These are phyloP conservation scores for Gobio gobio DNA, from an alignment of 2,113 vertebrate species.

Conservation along the genomic window DNA sequence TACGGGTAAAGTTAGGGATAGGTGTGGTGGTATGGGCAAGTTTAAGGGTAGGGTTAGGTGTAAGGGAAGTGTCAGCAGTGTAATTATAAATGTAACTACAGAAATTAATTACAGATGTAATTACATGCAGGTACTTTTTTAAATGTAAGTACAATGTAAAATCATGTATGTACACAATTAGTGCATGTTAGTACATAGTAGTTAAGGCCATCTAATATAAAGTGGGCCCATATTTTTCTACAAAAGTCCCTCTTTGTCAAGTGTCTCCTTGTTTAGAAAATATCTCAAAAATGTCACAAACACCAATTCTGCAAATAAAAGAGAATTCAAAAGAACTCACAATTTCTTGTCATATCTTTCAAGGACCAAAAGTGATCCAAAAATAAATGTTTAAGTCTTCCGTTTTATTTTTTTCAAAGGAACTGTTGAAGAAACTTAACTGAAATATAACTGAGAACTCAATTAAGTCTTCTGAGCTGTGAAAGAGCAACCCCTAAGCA, in stretches of 20 bases:
- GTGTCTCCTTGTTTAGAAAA: not conserved
- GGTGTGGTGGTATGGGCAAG: too few species aligned
- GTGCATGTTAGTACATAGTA: too few species aligned
- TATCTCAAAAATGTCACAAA: not conserved
- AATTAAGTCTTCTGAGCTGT: not conserved
- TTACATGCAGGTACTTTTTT: too few species aligned
- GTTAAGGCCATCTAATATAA: too few species aligned
- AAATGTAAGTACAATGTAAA: too few species aligned
- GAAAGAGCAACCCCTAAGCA: conserved; percentile 25
- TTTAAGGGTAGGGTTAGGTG: too few species aligned
- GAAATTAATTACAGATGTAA: too few species aligned
- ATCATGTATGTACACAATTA: too few species aligned
- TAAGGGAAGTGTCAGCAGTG: too few species aligned
- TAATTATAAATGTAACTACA: too few species aligned
- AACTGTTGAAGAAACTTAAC: not conserved
- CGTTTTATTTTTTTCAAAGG: not conserved
- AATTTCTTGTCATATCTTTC: not conserved
- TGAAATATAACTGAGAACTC: not conserved
- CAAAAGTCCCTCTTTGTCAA: not conserved
- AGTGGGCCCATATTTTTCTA: too few species aligned
- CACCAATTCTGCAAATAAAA: not conserved
- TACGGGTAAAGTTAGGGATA: too few species aligned
- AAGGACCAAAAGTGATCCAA: not conserved
- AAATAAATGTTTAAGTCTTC: not conserved
- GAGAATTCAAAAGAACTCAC: not conserved